These are phyloP conservation scores for Scarus forsteni DNA, from an alignment of 2,797 vertebrate genomes.

Conservation along the genomic window DNA sequence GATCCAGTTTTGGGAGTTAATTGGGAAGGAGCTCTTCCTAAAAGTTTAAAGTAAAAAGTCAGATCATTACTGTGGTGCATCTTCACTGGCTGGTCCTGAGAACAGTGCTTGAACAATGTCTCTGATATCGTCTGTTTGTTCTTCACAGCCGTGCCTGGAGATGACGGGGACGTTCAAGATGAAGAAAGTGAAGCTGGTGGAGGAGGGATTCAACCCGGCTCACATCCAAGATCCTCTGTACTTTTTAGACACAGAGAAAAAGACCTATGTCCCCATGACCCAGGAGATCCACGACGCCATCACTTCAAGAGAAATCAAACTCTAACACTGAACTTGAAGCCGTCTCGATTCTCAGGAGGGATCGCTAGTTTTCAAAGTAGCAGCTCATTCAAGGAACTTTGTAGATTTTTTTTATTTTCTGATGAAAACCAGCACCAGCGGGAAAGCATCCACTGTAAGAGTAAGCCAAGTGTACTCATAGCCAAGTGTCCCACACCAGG, in stretches of 20 bases:
- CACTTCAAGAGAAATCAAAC: constrained; percentile 76
- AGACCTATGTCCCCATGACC: constrained; percentile 86
- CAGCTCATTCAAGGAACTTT: constrained; percentile 18
- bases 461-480: not conserved
- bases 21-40: no score
- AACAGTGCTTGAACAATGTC: not conserved
- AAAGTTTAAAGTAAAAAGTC: no score
- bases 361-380: constrained; percentile 16
- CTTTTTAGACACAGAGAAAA: constrained; percentile 86
- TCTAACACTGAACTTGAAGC: constrained; percentile 73
- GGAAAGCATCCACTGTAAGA: not conserved
- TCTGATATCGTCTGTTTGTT: constrained; percentile 10
- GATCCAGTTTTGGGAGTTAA: no score
- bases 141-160: constrained; percentile 77
- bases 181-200: constrained; percentile 88
- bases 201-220: constrained; percentile 89
- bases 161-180: constrained; percentile 92
- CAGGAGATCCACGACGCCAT: constrained; percentile 84
- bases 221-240: constrained; percentile 85
- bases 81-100: not conserved
- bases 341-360: not conserved
- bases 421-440: not conserved
- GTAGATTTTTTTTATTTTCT: not conserved
- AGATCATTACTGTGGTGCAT: no score
- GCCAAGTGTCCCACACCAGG: not conserved